phyloP scores from a whole-genome alignment of 2,888 invertebrate species.

The Amphipoea oculea region DNA sequence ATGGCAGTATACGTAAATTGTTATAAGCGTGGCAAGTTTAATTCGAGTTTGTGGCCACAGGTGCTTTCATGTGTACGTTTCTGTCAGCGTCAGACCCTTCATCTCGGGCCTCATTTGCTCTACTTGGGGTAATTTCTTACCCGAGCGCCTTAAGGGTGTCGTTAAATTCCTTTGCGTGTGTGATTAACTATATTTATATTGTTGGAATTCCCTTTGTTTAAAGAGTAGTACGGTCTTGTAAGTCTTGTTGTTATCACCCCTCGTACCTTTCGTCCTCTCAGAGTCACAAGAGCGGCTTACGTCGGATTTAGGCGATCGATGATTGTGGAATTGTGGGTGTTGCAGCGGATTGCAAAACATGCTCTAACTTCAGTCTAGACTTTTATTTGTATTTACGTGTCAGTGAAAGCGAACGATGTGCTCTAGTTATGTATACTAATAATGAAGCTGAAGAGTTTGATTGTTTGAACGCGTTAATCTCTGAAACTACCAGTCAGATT shows the following conservation, averaged over 20 bases:
- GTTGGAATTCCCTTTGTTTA: constrained; percentile 81
- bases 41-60: constrained; percentile 70
- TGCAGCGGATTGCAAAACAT: constrained; percentile 66
- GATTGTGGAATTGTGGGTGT: constrained; percentile 74
- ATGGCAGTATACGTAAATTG: constrained; percentile 53
- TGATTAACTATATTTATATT: constrained; percentile 79
- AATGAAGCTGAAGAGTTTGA: neutral
- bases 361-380: neutral
- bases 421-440: neutral
- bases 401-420: constrained; percentile 5
- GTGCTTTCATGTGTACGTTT: constrained; percentile 66
- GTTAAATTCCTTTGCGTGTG: constrained; percentile 69
- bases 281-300: constrained; percentile 80
- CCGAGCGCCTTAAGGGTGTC: constrained; percentile 63
- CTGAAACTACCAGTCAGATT: neutral
- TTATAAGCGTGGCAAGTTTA: constrained; percentile 63
- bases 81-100: constrained; percentile 57
- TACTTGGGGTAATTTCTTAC: constrained; percentile 63
- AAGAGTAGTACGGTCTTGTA: constrained; percentile 76
- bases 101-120: constrained; percentile 59
- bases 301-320: constrained; percentile 84
- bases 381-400: constrained; percentile 22
- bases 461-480: neutral
- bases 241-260: constrained; percentile 78
- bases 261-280: constrained; percentile 70